Base-by-base conservation (phyloP, 2,888 invertebrate genomes). In the Xanthia icteritia region DNA sequence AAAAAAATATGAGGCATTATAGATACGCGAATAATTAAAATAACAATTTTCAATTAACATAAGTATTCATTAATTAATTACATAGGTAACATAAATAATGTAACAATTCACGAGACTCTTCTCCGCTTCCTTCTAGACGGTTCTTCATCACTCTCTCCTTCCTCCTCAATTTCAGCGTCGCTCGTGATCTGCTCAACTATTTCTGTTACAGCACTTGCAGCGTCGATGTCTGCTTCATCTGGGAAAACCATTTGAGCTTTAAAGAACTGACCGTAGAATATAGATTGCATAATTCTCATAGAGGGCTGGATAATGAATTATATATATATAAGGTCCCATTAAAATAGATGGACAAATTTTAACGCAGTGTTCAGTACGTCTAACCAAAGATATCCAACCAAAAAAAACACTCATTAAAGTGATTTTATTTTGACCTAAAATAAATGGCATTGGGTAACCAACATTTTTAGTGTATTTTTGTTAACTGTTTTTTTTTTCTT, bases 141-240 rank as follows among this genome's bases (percentile, higher is more conserved):
- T 69, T 89, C 87, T 65, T 89, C 90, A 51, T 92, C 90, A n/a
- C 84, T 85, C 9, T 56, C 75, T n/a, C 77, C 82, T 45, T 48
- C 84, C 31, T 73, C 83, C 3, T 88, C 89, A 17, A 45, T 89
- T n/a, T 75, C 84, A 27, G 54, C 68, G 42, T 82, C 74, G 5
- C 83, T 82, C 15, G 84, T 73, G 6, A 77, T 76, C 0, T 86
- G 86, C 1, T 89, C 85, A 4, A 91, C 68, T 5, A 92, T 84
- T 58, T 91, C 94, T 2, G 93, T 92, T 0, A 73, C 86, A 27
- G 8, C 77, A 54, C 77, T 77, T 0, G 91, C 91, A 9, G 93
- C 94, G 70, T 91, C 89, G 69, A 93, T 91, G 5, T 90, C 86
- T 8, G 60, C 73, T 45, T 89, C 86, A 36, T 89, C 90, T 81